phyloP scores from a whole-genome alignment of 2,888 invertebrate genomes.

The Eristalis intricaria region DNA sequence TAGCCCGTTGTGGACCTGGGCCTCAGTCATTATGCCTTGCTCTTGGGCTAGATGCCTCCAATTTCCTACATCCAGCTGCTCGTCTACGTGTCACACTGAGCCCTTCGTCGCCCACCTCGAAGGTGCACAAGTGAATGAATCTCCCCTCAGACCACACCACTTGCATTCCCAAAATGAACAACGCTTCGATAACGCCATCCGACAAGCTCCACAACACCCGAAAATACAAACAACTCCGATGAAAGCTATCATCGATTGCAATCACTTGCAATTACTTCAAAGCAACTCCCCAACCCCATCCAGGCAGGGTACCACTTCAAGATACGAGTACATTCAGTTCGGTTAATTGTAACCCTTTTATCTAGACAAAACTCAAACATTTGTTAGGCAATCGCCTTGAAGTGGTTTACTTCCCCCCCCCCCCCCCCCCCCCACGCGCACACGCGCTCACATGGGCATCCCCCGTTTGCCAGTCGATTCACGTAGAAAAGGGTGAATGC shows the following conservation, averaged over 20 bases:
- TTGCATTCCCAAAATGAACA: no score
- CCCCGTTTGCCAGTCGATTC: not conserved
- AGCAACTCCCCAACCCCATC: not conserved
- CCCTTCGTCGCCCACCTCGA: no score
- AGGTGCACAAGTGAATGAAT: no score
- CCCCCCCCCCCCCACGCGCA: not conserved
- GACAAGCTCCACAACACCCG: no score
- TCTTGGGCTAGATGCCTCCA: no score
- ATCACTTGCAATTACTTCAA: conserved; percentile 53
- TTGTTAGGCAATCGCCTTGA: conserved; percentile 53
- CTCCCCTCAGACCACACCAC: no score
- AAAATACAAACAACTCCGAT: not conserved
- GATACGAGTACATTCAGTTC: not conserved
- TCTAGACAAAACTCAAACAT: conserved; percentile 15
- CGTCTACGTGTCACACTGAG: no score
- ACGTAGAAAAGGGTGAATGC: not conserved
- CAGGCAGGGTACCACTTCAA: not conserved
- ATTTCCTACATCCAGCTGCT: no score
- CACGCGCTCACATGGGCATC: not conserved
- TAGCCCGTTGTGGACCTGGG: no score
- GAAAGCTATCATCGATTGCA: conserved; percentile 29
- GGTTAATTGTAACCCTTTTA: conserved; percentile 69
- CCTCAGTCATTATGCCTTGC: no score
- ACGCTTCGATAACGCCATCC: no score
- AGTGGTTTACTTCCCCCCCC: conserved; percentile 23